phyloP scores from a whole-genome alignment of 2,113 vertebrate genomes.

The Nematolebias whitei region DNA sequence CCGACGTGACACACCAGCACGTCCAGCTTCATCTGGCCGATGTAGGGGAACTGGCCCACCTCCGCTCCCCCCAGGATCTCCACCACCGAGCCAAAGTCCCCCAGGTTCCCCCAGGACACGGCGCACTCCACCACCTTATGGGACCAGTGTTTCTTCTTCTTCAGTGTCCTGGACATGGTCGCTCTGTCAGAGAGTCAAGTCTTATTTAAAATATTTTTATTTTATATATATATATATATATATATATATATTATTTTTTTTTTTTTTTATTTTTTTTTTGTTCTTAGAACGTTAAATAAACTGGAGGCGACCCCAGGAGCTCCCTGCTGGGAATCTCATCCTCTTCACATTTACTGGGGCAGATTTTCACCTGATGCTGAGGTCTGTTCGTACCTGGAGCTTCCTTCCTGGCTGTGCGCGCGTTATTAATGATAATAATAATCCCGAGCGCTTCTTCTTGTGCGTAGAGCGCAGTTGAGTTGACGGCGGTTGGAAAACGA shows the following conservation, averaged over 20 bases:
- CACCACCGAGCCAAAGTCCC: constrained; percentile 84
- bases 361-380: constrained; percentile 19
- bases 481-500: constrained; percentile 6
- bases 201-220: too few species aligned
- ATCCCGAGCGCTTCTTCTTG: constrained; percentile 42
- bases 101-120: constrained; percentile 85
- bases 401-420: constrained; percentile 25
- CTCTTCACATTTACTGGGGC: constrained; percentile 27
- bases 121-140: constrained; percentile 93
- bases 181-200: too few species aligned
- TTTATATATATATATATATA: too few species aligned
- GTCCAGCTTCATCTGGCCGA: constrained; percentile 86
- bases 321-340: constrained; percentile 57
- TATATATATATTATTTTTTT: too few species aligned
- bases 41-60: constrained; percentile 90
- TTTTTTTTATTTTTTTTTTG: not conserved
- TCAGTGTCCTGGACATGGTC: constrained; percentile 92
- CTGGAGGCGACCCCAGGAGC: constrained; percentile 44
- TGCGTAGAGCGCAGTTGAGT: constrained; percentile 59
- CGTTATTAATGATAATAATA: constrained; percentile 9
- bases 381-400: not conserved
- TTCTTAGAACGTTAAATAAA: constrained; percentile 32
- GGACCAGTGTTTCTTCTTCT: constrained; percentile 96
- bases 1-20: constrained; percentile 87
- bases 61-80: constrained; percentile 92